Evolutionary conservation across 1,140 invertebrate species (phyloP).

Genomic region (Melipona quadrifasciata): DNA sequence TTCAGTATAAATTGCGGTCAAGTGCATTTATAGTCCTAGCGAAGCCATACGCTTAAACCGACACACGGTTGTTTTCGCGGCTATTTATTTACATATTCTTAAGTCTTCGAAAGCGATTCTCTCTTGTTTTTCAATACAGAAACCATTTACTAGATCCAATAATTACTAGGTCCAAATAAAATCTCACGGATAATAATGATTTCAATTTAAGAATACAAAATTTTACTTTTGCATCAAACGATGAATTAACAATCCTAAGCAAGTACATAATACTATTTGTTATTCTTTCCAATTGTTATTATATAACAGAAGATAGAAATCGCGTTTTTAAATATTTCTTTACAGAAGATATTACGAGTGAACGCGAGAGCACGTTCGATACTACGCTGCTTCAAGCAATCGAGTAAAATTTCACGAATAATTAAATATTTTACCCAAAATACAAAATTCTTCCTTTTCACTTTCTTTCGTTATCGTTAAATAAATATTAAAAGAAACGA

Average conservation of each 20-base stretch:
- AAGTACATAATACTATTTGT: not conserved
- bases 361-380: not conserved
- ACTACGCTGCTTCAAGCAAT: not conserved
- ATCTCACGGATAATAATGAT: not conserved
- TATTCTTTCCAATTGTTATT: not conserved
- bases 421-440: not conserved
- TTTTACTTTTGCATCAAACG: not conserved
- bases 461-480: not conserved
- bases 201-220: not conserved
- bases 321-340: not conserved
- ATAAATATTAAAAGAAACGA: not conserved
- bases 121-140: not conserved
- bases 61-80: slow-evolving; percentile 16
- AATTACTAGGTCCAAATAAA: not conserved
- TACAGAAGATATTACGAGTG: not conserved
- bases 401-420: not conserved
- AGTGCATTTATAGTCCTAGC: slow-evolving; percentile 23
- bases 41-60: slow-evolving; percentile 34
- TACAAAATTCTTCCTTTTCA: not conserved
- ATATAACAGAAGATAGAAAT: not conserved
- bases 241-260: not conserved
- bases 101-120: slow-evolving; percentile 8
- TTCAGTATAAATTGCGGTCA: slow-evolving; percentile 41
- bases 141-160: not conserved
- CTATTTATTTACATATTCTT: not conserved